phyloP scores from a whole-genome alignment of 2,113 vertebrate species.

The Fregetta grallaria region DNA sequence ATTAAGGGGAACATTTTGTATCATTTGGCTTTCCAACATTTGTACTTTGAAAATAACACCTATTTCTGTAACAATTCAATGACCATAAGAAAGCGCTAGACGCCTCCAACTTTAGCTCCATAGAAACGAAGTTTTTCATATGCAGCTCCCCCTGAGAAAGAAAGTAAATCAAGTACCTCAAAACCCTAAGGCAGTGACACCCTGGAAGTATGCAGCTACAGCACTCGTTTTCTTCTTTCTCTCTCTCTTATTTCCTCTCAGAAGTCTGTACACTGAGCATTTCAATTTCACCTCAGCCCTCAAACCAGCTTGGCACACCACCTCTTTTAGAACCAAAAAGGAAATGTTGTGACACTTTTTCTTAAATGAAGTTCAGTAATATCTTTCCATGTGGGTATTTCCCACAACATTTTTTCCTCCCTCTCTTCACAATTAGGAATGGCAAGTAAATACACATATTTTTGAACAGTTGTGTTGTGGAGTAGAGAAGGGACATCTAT shows the following conservation, averaged over 20 bases:
- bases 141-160: not conserved
- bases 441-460: conserved; percentile 38
- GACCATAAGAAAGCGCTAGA: not conserved
- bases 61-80: not conserved
- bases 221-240: not conserved
- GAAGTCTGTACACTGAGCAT: not conserved
- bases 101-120: not conserved
- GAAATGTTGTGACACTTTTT: conserved; percentile 11
- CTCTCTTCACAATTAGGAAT: conserved; percentile 25
- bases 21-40: not conserved
- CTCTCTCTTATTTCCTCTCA: not conserved
- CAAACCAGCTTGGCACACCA: not conserved
- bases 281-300: conserved; percentile 11
- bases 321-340: not conserved
- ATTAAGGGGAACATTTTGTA: not conserved
- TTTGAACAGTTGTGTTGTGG: conserved; percentile 32
- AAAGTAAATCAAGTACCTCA: not conserved
- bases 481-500: conserved; percentile 43
- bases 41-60: conserved; percentile 14
- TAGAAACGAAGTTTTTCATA: not conserved
- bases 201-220: not conserved
- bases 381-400: conserved; percentile 4
- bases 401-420: not conserved
- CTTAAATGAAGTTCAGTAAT: not conserved
- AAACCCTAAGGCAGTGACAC: not conserved